phyloP scores from a whole-genome alignment of 2,888 invertebrate species.

The Vesta saturnalis region DNA sequence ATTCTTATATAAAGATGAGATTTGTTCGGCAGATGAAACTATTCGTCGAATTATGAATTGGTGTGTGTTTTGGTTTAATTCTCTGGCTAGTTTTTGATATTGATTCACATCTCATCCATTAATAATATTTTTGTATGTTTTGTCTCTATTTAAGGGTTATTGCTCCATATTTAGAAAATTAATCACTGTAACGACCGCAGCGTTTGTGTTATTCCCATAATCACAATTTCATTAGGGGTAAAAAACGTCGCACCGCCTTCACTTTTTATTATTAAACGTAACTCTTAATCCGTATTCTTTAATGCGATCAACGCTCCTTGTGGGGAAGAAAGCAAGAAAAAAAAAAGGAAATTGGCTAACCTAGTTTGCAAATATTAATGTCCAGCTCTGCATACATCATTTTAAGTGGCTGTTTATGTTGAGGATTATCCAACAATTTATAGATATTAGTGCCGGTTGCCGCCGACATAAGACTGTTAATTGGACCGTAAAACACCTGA shows the following conservation, averaged over 20 bases:
- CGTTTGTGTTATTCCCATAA: neutral
- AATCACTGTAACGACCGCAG: neutral
- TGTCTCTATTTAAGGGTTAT: neutral
- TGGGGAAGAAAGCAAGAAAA: neutral
- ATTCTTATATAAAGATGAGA: slow-evolving; percentile 31
- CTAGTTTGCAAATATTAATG: slow-evolving; percentile 46
- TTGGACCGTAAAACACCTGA: slow-evolving; percentile 55
- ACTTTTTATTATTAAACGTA: slow-evolving; percentile 4
- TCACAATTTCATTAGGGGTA: neutral
- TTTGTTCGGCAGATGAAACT: slow-evolving; percentile 27
- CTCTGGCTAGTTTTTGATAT: slow-evolving; percentile 16
- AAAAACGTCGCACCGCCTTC: neutral
- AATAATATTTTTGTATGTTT: neutral
- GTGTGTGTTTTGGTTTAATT: slow-evolving; percentile 38
- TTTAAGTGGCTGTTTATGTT: slow-evolving; percentile 60
- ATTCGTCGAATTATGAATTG: slow-evolving; percentile 43
- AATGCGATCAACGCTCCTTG: neutral
- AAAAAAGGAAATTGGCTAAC: slow-evolving; percentile 26
- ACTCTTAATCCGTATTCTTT: neutral
- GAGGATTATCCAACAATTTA: slow-evolving; percentile 61
- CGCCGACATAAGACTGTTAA: slow-evolving; percentile 56
- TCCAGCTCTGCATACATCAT: slow-evolving; percentile 56
- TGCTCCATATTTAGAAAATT: neutral
- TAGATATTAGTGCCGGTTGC: slow-evolving; percentile 57
- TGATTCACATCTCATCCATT: slow-evolving; percentile 7